These are phyloP conservation scores for Haemorhous mexicanus DNA, from an alignment of 2,113 vertebrate genomes.

Conservation along the genomic window DNA sequence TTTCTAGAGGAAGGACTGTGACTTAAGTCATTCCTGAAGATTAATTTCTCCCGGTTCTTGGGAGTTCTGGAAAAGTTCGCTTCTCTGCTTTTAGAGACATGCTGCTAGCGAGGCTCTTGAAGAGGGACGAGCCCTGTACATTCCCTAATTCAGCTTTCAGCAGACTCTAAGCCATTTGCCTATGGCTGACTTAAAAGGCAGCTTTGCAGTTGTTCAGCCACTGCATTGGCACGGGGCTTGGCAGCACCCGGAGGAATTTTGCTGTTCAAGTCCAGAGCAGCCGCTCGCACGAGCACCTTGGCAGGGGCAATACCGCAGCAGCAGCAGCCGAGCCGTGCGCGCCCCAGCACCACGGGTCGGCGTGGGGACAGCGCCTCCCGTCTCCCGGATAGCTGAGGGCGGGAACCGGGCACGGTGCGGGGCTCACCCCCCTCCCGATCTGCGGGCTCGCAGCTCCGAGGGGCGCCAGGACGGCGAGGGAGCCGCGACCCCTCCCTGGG, in stretches of 20 bases:
- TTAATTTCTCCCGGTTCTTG: not conserved
- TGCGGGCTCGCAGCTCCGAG: not conserved
- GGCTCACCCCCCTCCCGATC: not conserved
- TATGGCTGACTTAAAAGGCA: not conserved
- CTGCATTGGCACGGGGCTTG: not conserved
- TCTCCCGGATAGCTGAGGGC: not conserved
- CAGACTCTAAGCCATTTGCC: not conserved
- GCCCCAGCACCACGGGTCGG: not conserved
- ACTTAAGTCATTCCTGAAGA: not conserved
- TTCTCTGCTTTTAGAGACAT: not conserved
- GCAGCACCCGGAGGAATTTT: not conserved
- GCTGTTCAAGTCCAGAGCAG: not conserved
- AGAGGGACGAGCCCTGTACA: not conserved
- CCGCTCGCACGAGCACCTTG: accelerated
- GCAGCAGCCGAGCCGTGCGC: not conserved
- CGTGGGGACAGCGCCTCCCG: accelerated
- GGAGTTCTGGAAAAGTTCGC: not conserved
- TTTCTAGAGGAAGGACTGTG: not conserved
- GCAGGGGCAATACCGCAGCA: not conserved
- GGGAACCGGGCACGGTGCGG: not conserved
- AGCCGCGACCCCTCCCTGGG: not conserved
- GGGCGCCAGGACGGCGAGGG: not conserved
- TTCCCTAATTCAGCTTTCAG: not conserved
- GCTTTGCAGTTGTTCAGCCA: not conserved
- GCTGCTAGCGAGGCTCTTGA: not conserved